Percentiles rank a stretch among this genome's conserved stretches.
These are phyloP conservation scores for Motacilla tschutschensis DNA, from an alignment of 2,113 vertebrate genomes.

Conservation along the genomic window DNA sequence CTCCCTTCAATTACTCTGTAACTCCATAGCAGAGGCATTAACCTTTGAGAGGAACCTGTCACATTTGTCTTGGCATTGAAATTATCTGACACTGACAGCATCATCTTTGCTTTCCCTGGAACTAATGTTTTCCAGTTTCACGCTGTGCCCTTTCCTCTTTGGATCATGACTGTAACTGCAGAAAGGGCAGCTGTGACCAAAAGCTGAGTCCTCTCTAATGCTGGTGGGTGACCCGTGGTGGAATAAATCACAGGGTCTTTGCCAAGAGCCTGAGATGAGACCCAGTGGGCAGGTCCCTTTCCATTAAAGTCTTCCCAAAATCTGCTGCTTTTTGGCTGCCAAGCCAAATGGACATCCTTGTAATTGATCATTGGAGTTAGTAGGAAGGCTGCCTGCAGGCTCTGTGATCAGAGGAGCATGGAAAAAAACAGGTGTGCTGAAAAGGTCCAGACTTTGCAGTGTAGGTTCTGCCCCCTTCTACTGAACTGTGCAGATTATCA, in stretches of 20 bases:
- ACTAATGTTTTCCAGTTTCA: conserved; percentile 21
- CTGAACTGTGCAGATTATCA: neutral
- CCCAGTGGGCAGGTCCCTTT: neutral
- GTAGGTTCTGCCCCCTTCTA: neutral
- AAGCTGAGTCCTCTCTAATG: neutral
- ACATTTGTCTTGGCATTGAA: conserved; percentile 50
- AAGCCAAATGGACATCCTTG: neutral
- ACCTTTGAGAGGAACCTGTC: conserved; percentile 50
- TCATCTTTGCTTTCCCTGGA: conserved; percentile 47
- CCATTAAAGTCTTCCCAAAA: neutral
- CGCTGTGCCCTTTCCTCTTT: neutral
- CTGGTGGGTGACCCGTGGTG: neutral
- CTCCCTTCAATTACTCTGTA: conserved; percentile 43
- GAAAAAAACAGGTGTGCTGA: neutral
- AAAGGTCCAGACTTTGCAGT: neutral
- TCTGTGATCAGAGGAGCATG: neutral
- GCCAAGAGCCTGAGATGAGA: neutral
- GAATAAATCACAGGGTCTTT: neutral
- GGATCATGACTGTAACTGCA: neutral
- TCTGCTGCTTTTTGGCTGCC: neutral
- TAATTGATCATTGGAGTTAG: neutral
- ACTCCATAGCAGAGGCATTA: conserved; percentile 29
- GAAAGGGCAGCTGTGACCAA: conserved; percentile 23
- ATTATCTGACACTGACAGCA: conserved; percentile 49
- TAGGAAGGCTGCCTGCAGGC: neutral